phyloP scores from a whole-genome alignment of 2,888 invertebrate genomes.

The Eristalis arbustorum region DNA sequence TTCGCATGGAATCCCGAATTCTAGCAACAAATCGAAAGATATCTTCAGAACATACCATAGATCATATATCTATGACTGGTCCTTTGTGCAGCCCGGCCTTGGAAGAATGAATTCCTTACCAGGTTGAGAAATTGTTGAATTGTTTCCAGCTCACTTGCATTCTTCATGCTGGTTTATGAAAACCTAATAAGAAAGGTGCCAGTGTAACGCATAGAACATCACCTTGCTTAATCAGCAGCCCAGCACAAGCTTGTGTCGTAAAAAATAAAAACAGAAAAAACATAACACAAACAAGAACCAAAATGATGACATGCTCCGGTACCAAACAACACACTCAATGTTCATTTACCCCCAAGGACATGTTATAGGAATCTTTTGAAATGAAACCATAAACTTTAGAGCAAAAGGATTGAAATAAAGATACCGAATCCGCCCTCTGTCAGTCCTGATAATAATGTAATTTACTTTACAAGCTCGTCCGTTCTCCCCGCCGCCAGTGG shows the following conservation, averaged over 20 bases:
- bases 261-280: background rate
- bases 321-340: background rate
- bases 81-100: no score
- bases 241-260: background rate
- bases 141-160: background rate
- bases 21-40: no score
- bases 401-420: conserved; percentile 70
- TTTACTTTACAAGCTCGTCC: conserved; percentile 47
- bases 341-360: conserved; percentile 33
- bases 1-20: no score
- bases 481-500: background rate
- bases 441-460: conserved; percentile 65
- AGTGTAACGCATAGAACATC: background rate
- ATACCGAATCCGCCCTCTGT: conserved; percentile 40
- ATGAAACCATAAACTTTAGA: conserved; percentile 70
- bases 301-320: background rate
- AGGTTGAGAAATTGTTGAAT: background rate
- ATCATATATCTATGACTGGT: no score
- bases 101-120: no score
- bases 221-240: background rate
- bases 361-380: conserved; percentile 59
- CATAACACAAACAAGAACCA: background rate
- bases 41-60: no score
- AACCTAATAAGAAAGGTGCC: background rate
- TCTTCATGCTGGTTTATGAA: background rate